Base-by-base conservation (phyloP, 2,113 vertebrate species). In the Gymnorhina tibicen region DNA sequence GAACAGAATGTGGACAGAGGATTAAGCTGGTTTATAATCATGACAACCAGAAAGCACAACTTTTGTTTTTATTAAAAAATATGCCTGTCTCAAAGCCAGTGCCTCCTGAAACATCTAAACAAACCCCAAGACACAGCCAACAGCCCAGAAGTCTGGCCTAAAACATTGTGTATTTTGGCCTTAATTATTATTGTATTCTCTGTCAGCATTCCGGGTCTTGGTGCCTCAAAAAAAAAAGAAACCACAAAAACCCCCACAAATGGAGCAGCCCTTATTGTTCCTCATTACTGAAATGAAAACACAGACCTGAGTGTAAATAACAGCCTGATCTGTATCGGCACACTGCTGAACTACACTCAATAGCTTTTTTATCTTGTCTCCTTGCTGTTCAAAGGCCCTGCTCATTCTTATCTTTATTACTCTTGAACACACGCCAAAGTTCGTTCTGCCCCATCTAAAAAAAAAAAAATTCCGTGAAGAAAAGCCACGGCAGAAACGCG, bases 321-420 rank as follows among this genome's bases (percentile, higher is more conserved):
- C 79, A 73, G n/a, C 75, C 28, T 26, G 46, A 83, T 85, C 70
- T 55, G 63, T 76, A 76, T 11, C 3, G 0, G 88, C 76, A 93
- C 12, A 72, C 67, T 81, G 73, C 89, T 92, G 30, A 89, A 44
- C 89, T 69, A 49, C 47, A 11, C 17, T 47, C 89, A 78, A 74
- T 17, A 73, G 56, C 56, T 92, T 80, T 92, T 88, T 84, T 39
- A 89, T 95, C 89, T 93, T 91, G 88, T 78, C 94, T 81, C 52
- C 7, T 66, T 77, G 46, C 20, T 16, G 56, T 64, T 87, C 79
- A 69, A 79, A 95, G 64, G 53, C 44, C 11, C 91, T 90, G 79
- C 72, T 84, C 47, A 55, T 62, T 86, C 88, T 95, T 95, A 88
- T 95, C 95, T 91, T 80, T 83, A 81, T 86, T 66, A n/a, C 21